Conservation (phyloP, 2,888 invertebrate species). For the Trilocha varians region DNA sequence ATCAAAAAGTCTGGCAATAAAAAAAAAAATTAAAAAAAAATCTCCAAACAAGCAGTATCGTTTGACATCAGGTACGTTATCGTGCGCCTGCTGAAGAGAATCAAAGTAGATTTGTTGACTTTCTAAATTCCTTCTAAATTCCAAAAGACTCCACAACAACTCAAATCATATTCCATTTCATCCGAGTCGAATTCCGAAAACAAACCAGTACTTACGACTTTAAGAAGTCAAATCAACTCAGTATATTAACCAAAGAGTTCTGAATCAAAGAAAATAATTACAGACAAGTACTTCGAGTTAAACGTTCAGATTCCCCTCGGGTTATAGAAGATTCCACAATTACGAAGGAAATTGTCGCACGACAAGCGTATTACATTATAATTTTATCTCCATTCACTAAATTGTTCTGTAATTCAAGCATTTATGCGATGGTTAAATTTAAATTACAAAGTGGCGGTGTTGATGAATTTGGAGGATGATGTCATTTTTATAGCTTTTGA, state of each 20-base stretch:
- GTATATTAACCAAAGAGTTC: background rate
- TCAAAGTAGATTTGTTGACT: too few species aligned
- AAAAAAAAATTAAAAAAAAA: too few species aligned
- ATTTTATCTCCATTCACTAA: slow-evolving; percentile 2
- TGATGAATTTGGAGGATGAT: background rate
- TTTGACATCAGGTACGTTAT: too few species aligned
- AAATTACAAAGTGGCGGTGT: background rate
- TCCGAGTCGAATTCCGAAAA: too few species aligned
- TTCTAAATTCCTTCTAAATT: too few species aligned
- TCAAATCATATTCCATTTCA: too few species aligned
- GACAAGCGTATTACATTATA: slow-evolving; percentile 1
- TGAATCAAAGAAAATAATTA: background rate
- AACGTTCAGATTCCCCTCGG: background rate
- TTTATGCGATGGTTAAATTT: background rate
- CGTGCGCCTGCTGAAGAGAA: too few species aligned
- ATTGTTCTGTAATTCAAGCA: slow-evolving; percentile 1
- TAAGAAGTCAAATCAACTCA: background rate
- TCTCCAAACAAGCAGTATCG: too few species aligned
- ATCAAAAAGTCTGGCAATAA: too few species aligned
- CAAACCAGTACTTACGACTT: background rate
- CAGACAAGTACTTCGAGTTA: background rate
- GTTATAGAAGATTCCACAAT: background rate
- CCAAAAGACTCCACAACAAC: too few species aligned
- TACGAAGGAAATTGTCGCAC: background rate
- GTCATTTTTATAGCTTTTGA: background rate